Percentiles rank a stretch among this genome's conserved stretches.
These are phyloP conservation scores for pig (Sus scrofa) DNA, from an alignment of 2,113 vertebrate species.

Conservation along the genomic window T2T-Sscrofa CM000830.6:122437001-122437500, in stretches of 20 bases:
- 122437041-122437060: not conserved
- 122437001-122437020: not conserved
- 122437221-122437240: not conserved
- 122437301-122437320: not conserved
- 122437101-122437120: not conserved
- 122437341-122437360: not conserved
- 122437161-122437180: not conserved
- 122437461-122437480: not conserved
- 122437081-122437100: not conserved
- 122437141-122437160: not conserved
- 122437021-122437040: not conserved
- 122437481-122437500: not conserved
- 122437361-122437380: not conserved
- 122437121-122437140: not conserved
- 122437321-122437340: not conserved
- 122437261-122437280: not conserved
- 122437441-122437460: not conserved
- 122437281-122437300: not conserved
- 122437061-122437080: not conserved
- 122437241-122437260: not conserved
- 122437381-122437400: not conserved
- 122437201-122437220: not conserved
- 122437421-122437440: not conserved
- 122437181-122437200: not conserved
- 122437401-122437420: not conserved